These are phyloP conservation scores for Volucella inflata DNA, from an alignment of 2,888 invertebrate species.

Conservation along the genomic window DNA sequence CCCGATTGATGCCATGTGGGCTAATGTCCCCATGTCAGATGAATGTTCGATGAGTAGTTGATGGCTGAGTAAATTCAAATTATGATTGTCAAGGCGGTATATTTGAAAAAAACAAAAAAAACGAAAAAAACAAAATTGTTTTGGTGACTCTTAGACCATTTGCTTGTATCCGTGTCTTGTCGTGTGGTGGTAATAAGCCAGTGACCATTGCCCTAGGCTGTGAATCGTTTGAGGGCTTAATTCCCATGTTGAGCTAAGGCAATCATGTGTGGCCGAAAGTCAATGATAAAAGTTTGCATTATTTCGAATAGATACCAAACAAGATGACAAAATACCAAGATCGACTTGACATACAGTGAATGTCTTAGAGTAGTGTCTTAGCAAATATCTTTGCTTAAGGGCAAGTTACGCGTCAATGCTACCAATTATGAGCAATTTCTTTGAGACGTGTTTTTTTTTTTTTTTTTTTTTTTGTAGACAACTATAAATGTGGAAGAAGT, in stretches of 20 bases:
- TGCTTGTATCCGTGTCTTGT: constrained; percentile 23
- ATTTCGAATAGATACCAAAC: constrained; percentile 15
- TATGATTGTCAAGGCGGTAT: constrained; percentile 49
- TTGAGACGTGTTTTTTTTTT: no score
- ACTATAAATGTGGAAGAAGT: no score
- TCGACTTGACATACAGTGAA: not conserved
- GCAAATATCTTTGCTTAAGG: constrained; percentile 2
- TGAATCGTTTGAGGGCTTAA: constrained; percentile 33
- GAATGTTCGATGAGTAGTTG: constrained; percentile 42
- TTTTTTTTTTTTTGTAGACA: no score
- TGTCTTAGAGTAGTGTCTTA: not conserved
- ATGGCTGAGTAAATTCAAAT: constrained; percentile 43
- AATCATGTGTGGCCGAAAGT: not conserved
- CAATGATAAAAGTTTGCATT: constrained; percentile 29
- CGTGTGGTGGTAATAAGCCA: constrained; percentile 11
- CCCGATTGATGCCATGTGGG: constrained; percentile 15
- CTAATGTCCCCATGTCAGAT: not conserved
- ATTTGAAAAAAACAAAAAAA: constrained; percentile 17
- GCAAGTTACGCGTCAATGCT: constrained; percentile 15
- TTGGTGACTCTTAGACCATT: constrained; percentile 11
- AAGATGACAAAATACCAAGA: constrained; percentile 24
- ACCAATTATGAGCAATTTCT: not conserved
- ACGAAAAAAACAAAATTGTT: no score
- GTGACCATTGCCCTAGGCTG: constrained; percentile 12
- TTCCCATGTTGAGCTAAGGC: constrained; percentile 19